phyloP scores from a whole-genome alignment of 2,797 vertebrate species.

The Microcaecilia unicolor region DNA sequence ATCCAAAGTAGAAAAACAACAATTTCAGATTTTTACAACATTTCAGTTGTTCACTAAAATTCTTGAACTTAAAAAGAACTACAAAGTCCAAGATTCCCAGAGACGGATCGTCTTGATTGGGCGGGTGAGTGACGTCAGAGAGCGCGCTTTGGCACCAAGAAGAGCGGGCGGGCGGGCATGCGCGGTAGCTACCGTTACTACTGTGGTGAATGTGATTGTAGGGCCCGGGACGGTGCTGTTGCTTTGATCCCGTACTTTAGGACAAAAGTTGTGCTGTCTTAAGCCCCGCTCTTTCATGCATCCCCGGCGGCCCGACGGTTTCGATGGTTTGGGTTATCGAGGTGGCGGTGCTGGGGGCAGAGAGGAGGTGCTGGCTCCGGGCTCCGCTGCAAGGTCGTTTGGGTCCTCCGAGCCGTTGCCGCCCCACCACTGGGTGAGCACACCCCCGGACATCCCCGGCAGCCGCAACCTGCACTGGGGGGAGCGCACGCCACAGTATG shows the following conservation, averaged over 20 bases:
- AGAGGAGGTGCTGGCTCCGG: conserved; percentile 51
- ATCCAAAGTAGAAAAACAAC: too few species aligned
- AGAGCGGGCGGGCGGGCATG: background rate
- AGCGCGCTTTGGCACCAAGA: background rate
- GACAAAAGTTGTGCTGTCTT: background rate
- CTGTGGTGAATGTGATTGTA: too few species aligned
- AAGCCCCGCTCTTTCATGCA: conserved; percentile 50
- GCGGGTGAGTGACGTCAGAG: background rate
- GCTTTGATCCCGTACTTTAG: too few species aligned
- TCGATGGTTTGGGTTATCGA: conserved; percentile 79
- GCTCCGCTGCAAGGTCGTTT: conserved; percentile 60
- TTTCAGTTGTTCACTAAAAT: too few species aligned
- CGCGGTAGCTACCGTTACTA: background rate
- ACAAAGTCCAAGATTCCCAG: too few species aligned
- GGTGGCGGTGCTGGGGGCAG: conserved; percentile 37
- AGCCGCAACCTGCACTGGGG: conserved; percentile 83
- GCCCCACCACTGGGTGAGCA: conserved; percentile 77
- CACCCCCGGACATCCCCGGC: conserved; percentile 84
- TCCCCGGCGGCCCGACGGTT: conserved; percentile 79
- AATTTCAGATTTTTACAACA: too few species aligned
- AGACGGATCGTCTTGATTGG: too few species aligned
- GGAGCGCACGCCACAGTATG: conserved; percentile 69
- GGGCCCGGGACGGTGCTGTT: too few species aligned
- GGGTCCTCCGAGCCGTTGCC: conserved; percentile 57
- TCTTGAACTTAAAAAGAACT: too few species aligned